These are phyloP conservation scores for Diploscapter pachys DNA, from an alignment of 1,140 invertebrate genomes.

Conservation along the genomic window DNA sequence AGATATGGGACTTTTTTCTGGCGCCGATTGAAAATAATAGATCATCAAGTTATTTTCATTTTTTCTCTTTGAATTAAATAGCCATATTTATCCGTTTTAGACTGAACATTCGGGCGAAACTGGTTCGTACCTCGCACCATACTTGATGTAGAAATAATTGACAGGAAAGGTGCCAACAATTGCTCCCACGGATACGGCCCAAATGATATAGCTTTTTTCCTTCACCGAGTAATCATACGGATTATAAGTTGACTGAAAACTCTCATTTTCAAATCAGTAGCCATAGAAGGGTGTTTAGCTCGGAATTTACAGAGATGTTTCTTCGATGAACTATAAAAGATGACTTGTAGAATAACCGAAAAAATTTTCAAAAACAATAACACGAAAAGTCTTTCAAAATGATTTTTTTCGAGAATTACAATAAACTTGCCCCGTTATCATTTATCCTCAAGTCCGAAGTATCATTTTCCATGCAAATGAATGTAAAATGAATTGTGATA, in stretches of 20 bases:
- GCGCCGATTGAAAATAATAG: too few relatives aligned
- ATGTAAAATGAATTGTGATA: slow-evolving; percentile 33
- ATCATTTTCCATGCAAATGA: slow-evolving; percentile 37
- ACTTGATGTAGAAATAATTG: slow-evolving; percentile 24
- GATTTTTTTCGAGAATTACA: not conserved
- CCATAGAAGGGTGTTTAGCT: too few relatives aligned
- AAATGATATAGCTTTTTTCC: slow-evolving; percentile 32
- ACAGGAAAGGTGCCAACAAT: slow-evolving; percentile 30
- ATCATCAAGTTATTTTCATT: too few relatives aligned
- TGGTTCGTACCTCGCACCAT: slow-evolving; percentile 25
- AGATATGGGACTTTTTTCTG: too few relatives aligned
- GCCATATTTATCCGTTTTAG: not conserved
- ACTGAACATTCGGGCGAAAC: not conserved
- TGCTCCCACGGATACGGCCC: slow-evolving; percentile 30
- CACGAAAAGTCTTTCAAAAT: slow-evolving; percentile 11
- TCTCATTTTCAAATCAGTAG: slow-evolving; percentile 45
- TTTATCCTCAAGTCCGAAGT: slow-evolving; percentile 5
- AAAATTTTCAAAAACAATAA: slow-evolving; percentile 62
- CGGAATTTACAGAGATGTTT: too few relatives aligned
- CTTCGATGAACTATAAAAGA: too few relatives aligned
- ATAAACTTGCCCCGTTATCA: slow-evolving; percentile 28
- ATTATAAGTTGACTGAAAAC: slow-evolving; percentile 18
- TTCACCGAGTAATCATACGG: slow-evolving; percentile 26
- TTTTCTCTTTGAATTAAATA: too few relatives aligned
- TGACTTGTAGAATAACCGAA: slow-evolving; percentile 56